These are phyloP conservation scores for Diglossa brunneiventris DNA, from an alignment of 2,113 vertebrate species.

Conservation along the genomic window DNA sequence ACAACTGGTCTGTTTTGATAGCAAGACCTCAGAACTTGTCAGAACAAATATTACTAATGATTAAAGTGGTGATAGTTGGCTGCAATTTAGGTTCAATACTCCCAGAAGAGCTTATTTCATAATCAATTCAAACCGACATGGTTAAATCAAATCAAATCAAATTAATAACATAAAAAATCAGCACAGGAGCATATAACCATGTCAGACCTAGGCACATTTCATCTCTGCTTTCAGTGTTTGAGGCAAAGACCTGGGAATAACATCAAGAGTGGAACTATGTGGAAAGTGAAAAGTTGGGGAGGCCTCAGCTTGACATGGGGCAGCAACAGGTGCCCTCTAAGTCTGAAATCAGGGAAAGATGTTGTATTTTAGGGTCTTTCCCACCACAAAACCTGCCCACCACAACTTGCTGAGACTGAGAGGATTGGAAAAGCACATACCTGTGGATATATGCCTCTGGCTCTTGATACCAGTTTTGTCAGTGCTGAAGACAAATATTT, in stretches of 20 bases:
- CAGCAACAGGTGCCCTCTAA: background rate
- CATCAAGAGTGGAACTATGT: rapidly evolving
- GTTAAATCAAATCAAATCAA: background rate
- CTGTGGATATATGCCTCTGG: background rate
- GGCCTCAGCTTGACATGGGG: background rate
- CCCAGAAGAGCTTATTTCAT: background rate
- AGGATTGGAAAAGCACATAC: background rate
- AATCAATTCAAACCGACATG: rapidly evolving
- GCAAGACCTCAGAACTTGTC: background rate
- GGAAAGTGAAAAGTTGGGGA: background rate
- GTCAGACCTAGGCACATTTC: background rate
- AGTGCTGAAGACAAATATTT: background rate
- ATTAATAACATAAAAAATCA: background rate
- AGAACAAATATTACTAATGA: background rate
- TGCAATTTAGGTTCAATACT: background rate
- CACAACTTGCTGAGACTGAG: background rate
- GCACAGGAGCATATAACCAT: background rate
- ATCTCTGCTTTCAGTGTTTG: background rate
- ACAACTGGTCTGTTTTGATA: background rate
- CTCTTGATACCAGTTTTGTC: background rate
- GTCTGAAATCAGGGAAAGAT: background rate
- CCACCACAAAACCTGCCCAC: background rate
- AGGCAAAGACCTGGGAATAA: background rate
- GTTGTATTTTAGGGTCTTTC: background rate
- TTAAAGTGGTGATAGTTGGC: background rate